Percentiles rank a stretch among this genome's conserved stretches.
phyloP scores from a whole-genome alignment of 2,113 vertebrate species.

The Opisthocomus hoazin region DNA sequence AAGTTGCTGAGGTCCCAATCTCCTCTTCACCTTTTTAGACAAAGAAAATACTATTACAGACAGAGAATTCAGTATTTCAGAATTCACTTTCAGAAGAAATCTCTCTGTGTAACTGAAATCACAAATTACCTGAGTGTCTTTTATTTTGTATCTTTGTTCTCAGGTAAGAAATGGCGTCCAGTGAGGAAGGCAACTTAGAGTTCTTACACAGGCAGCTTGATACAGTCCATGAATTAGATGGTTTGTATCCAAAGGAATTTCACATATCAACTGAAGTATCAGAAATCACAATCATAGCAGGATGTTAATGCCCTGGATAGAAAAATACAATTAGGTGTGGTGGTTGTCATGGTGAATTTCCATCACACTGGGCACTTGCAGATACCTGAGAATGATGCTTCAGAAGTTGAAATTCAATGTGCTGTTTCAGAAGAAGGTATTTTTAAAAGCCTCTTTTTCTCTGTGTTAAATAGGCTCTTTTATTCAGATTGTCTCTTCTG shows the following conservation, averaged over 20 bases:
- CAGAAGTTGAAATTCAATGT: not conserved
- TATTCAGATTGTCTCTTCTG: not conserved
- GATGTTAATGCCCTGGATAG: not conserved
- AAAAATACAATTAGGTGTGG: slow-evolving; percentile 1
- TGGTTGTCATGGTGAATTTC: slow-evolving; percentile 36
- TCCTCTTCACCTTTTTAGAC: not conserved
- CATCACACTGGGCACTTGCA: not conserved
- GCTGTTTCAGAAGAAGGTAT: not conserved
- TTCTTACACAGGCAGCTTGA: not conserved
- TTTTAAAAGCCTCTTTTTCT: not conserved
- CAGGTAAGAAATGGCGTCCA: not conserved
- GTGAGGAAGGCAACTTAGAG: not conserved
- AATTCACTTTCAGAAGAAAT: not conserved
- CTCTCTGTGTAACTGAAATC: not conserved
- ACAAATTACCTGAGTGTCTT: not conserved
- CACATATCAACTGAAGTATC: not conserved
- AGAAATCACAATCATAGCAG: not conserved
- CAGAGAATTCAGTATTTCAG: not conserved
- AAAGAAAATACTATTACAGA: not conserved
- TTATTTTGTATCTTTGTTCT: not conserved
- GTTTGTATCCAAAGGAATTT: not conserved
- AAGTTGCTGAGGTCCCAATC: not conserved
- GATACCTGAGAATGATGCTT: not conserved
- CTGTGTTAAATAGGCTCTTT: not conserved
- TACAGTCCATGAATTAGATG: not conserved